Conservation (phyloP, 1,140 invertebrate species). For the Pseudachorutes palmiensis region DNA sequence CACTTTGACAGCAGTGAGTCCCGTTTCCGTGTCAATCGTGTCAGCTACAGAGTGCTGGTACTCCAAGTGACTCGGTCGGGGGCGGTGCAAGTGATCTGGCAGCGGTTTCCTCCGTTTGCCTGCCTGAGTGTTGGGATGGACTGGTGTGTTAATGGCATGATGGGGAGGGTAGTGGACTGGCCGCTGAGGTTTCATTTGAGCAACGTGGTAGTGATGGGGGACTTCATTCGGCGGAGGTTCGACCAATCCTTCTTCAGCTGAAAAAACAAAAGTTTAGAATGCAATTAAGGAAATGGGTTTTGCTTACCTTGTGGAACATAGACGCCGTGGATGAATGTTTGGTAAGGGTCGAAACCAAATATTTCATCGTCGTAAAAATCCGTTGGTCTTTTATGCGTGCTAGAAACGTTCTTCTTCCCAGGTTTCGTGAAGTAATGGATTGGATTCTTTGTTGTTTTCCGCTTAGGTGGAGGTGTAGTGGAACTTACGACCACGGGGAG, state of each 20-base stretch:
- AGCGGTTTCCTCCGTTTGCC: slow-evolving; percentile 20
- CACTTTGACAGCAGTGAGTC: slow-evolving; percentile 24
- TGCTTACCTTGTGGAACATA: slow-evolving; percentile 26
- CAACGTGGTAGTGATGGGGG: slow-evolving; percentile 2
- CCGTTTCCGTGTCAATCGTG: slow-evolving; percentile 29
- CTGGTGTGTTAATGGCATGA: not conserved
- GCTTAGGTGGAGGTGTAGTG: not conserved
- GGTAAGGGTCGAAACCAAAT: slow-evolving; percentile 38
- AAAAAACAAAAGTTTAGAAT: not conserved
- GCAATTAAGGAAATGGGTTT: not conserved
- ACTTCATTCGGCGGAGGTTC: not conserved
- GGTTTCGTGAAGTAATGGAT: slow-evolving; percentile 17
- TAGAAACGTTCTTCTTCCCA: slow-evolving; percentile 3
- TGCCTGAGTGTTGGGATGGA: too few species aligned
- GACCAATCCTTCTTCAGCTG: not conserved
- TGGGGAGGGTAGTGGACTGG: not conserved
- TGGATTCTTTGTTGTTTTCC: slow-evolving; percentile 14
- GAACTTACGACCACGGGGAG: not conserved
- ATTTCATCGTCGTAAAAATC: slow-evolving; percentile 39
- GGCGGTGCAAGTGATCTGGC: slow-evolving; percentile 35
- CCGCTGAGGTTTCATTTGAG: not conserved
- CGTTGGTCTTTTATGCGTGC: slow-evolving; percentile 27
- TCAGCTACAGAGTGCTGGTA: slow-evolving; percentile 37
- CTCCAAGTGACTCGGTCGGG: slow-evolving; percentile 34
- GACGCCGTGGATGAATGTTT: slow-evolving; percentile 37